Evolutionary conservation across 2,113 vertebrate genomes (phyloP), one percentile per base, ranked within the genome.

Genomic region (Peromyscus maniculatus): DNA sequence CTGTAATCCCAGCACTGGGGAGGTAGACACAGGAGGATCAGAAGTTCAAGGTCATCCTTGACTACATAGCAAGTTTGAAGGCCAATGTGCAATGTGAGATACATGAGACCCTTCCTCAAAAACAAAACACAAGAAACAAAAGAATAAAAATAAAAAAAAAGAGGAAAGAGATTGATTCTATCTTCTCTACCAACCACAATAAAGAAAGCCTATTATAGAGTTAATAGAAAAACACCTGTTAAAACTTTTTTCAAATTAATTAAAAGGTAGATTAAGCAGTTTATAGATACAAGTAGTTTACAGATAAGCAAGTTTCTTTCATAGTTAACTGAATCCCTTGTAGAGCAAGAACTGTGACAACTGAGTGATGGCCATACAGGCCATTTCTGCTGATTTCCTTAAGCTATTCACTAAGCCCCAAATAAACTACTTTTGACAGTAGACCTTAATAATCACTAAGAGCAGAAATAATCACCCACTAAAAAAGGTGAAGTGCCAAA

Each of bases 401-500:
- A 95, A 59, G 17, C 31, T 90, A 31, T 36, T 43, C 71, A 93
- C 12, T 36, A 88, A n/a, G 31, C 39, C 11, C 39, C 46, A 87
- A 91, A 91, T 36, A 96, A 74, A 74, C 59, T 86, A 43, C 12
- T 90, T 82, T 66, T 93, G 15, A n/a, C n/a, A 93, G 28, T 86
- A 5, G 31, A 55, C 91, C 84, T n/a, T 88, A n/a, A 94, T 89
- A 96, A n/a, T 46, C 67, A 89, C 15, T 72, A 91, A 91, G 21
- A 86, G n/a, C 92, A 92, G n/a, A 96, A 91, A 95, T 52, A 89
- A 87, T 64, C 9, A 86, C 46, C 16, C 9, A 52, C 13, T 59
- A 83, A 92, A 83, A 78, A 52, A 64, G 87, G 36, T 80, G 24
- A 91, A 93, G 33, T 90, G 39, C 13, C n/a, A 87, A 79, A 28